A percentile compares a stretch with the other conserved stretches of the same genome.
These are phyloP conservation scores for Calcarius lapponicus DNA, from an alignment of 2,797 vertebrate genomes.

Conservation along the genomic window DNA sequence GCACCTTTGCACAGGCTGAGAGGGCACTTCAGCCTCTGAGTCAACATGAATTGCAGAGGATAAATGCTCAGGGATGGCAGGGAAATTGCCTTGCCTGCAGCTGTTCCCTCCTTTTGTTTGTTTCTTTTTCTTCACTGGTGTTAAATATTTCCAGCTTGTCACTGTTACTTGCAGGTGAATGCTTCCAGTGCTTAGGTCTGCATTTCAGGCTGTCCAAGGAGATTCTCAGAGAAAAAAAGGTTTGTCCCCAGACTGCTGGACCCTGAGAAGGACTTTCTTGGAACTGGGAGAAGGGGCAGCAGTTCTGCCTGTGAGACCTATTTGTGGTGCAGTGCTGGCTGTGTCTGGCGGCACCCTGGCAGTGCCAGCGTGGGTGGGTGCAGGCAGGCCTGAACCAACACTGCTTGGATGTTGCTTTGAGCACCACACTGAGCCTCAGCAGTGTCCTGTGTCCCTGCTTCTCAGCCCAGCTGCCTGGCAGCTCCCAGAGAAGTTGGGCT, in stretches of 20 bases:
- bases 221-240: neutral
- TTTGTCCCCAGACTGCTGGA: neutral
- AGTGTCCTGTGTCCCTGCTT: neutral
- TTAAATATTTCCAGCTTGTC: conserved; percentile 46
- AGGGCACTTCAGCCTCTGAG: neutral
- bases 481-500: neutral
- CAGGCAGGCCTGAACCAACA: fast-evolving
- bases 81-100: conserved; percentile 37
- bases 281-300: neutral
- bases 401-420: neutral
- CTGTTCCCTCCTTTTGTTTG: conserved; percentile 24
- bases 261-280: neutral
- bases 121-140: conserved; percentile 19
- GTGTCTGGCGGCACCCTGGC: neutral
- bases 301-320: neutral
- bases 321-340: neutral
- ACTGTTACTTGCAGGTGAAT: neutral
- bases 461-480: neutral
- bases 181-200: neutral
- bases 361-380: fast-evolving
- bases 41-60: conserved; percentile 21
- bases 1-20: conserved; percentile 31
- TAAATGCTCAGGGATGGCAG: conserved; percentile 39
- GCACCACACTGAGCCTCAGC: fast-evolving
- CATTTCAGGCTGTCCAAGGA: neutral